Conservation (phyloP, 2,113 vertebrate genomes). For the Mirza zaza region DNA sequence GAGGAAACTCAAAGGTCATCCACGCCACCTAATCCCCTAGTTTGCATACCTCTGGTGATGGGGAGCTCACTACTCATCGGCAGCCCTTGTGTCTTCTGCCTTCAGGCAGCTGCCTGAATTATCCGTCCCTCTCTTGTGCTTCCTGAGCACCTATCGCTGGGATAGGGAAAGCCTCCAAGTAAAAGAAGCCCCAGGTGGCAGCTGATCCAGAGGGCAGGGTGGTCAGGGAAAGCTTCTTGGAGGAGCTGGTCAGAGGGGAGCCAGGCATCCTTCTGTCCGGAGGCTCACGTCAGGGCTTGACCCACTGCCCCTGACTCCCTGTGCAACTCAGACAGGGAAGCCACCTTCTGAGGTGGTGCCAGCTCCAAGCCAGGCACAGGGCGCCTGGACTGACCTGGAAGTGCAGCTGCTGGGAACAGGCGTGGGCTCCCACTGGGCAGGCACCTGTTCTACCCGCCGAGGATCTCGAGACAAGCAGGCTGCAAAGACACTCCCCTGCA, state of each 20-base stretch:
- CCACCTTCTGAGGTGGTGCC: not conserved
- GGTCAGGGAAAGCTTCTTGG: not conserved
- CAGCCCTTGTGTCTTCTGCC: too few species aligned
- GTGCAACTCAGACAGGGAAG: not conserved
- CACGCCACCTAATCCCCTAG: not conserved
- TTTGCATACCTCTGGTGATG: not conserved
- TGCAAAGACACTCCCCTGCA: rapidly evolving
- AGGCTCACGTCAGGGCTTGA: not conserved
- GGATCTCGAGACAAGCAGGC: not conserved
- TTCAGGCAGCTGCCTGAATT: not conserved
- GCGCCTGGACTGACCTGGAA: not conserved
- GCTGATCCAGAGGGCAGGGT: not conserved
- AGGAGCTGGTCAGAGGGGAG: not conserved
- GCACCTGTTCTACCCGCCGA: not conserved
- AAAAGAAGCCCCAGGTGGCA: not conserved
- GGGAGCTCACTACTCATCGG: not conserved
- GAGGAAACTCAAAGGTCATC: slow-evolving; percentile 13
- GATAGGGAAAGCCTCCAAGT: not conserved
- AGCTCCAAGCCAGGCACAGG: not conserved
- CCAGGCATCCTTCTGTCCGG: too few species aligned
- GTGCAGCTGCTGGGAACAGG: not conserved
- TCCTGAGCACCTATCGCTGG: not conserved
- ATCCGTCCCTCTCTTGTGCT: not conserved
- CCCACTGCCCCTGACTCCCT: not conserved
- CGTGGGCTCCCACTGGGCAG: not conserved